These are phyloP conservation scores for Sternotherus odoratus DNA, from an alignment of 2,797 vertebrate genomes.

Conservation along the genomic window DNA sequence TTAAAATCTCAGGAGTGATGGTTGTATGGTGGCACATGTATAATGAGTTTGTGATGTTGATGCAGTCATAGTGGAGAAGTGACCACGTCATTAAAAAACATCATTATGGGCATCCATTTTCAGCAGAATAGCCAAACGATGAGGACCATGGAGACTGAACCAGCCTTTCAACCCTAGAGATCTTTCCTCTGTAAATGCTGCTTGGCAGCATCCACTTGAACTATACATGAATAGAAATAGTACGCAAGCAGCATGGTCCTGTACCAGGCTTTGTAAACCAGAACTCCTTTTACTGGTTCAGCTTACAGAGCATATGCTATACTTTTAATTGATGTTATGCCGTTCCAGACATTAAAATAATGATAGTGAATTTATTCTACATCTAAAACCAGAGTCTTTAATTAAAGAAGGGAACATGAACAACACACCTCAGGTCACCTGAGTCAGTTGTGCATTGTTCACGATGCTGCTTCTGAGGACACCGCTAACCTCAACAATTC, in stretches of 20 bases:
- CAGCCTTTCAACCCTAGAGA: not conserved
- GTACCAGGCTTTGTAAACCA: not conserved
- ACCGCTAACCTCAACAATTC: not conserved
- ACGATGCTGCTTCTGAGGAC: not conserved
- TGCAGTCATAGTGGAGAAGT: not conserved
- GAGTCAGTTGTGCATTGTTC: not conserved
- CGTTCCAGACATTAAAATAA: not conserved
- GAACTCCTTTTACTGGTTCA: not conserved
- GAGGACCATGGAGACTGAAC: not conserved
- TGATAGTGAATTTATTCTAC: not conserved
- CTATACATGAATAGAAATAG: accelerated
- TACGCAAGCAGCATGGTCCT: not conserved
- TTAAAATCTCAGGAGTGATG: not conserved
- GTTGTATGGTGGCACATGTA: accelerated
- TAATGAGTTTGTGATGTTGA: not conserved
- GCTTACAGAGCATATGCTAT: not conserved
- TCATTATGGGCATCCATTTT: conserved; percentile 16
- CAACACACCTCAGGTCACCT: not conserved
- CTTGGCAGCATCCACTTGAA: not conserved
- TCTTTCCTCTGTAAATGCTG: not conserved
- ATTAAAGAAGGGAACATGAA: not conserved
- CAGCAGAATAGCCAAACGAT: not conserved
- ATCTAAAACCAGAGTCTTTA: not conserved
- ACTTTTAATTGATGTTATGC: not conserved
- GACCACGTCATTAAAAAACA: not conserved